These are phyloP conservation scores for Lepidocolaptes lacrymiger DNA, from an alignment of 2,797 vertebrate species.

Conservation along the genomic window DNA sequence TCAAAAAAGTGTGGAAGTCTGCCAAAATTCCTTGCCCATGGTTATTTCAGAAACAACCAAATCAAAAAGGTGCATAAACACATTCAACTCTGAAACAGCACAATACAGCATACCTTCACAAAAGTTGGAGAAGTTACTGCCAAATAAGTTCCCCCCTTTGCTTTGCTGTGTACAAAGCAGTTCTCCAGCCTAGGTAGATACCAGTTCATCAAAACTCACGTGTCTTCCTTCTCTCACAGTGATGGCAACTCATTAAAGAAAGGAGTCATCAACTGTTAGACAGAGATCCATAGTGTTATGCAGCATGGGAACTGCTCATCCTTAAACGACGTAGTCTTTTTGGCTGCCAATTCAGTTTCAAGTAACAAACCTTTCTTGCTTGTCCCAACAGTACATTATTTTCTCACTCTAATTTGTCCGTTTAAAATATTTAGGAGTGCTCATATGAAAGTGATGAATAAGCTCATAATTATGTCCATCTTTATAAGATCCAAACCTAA, in stretches of 20 bases:
- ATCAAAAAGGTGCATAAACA: neutral
- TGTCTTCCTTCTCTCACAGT: neutral
- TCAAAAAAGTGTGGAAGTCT: neutral
- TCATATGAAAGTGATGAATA: slow-evolving; percentile 79
- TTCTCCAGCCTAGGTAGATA: neutral
- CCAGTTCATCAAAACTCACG: neutral
- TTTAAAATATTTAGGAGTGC: slow-evolving; percentile 78
- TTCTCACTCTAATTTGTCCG: slow-evolving; percentile 24
- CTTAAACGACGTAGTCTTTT: neutral
- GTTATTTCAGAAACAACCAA: neutral
- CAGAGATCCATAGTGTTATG: neutral
- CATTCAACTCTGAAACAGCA: neutral
- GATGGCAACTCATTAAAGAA: neutral
- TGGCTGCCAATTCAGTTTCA: neutral
- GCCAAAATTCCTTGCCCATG: neutral
- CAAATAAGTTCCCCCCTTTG: neutral
- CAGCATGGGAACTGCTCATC: neutral
- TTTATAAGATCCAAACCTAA: slow-evolving; percentile 80
- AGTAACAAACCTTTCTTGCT: neutral
- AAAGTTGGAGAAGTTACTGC: neutral
- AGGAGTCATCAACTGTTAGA: neutral
- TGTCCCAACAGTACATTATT: neutral
- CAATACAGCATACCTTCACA: neutral
- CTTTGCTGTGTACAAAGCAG: neutral
- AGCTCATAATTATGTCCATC: slow-evolving; percentile 73